Evolutionary conservation across 1,140 invertebrate species (phyloP).

Genomic region (Drosophila watanabei): DNA sequence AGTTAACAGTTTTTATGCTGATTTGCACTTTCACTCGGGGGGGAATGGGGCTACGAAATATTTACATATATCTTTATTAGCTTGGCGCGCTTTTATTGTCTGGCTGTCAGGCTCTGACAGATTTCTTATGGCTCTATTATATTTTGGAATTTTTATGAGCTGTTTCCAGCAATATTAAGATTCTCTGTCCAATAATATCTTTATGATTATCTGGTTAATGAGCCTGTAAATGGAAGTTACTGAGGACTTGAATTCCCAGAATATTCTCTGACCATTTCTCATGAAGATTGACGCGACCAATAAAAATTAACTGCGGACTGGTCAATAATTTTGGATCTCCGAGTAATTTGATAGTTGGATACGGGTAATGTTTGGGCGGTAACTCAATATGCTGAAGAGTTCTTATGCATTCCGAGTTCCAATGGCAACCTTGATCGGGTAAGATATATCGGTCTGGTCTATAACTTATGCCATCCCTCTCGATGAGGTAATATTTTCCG

Average conservation of each 20-base stretch:
- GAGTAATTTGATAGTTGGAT: slow-evolving; percentile 65
- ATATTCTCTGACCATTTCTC: slow-evolving; percentile 44
- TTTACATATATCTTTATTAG: slow-evolving; percentile 60
- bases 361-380: slow-evolving; percentile 29
- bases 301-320: slow-evolving; percentile 57
- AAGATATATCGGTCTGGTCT: slow-evolving; percentile 50
- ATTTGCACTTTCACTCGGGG: slow-evolving; percentile 65
- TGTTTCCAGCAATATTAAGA: slow-evolving; percentile 34
- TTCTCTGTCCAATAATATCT: slow-evolving; percentile 50
- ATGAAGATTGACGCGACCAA: slow-evolving; percentile 71
- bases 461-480: slow-evolving; percentile 41
- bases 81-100: slow-evolving; percentile 37
- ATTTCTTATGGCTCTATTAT: slow-evolving; percentile 67
- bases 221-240: slow-evolving; percentile 58
- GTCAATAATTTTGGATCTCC: slow-evolving; percentile 47
- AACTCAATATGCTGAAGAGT: slow-evolving; percentile 51
- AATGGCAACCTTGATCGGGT: slow-evolving; percentile 37
- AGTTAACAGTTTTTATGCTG: slow-evolving; percentile 67
- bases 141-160: slow-evolving; percentile 38
- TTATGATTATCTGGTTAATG: slow-evolving; percentile 69
- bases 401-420: slow-evolving; percentile 24
- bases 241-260: slow-evolving; percentile 31
- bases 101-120: slow-evolving; percentile 44
- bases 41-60: slow-evolving; percentile 18
- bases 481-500: slow-evolving; percentile 73